Evolutionary conservation across 2,797 vertebrate species (phyloP), one percentile per base, ranked within the genome.

Genomic region (Schizothorax lantsangensis): DNA sequence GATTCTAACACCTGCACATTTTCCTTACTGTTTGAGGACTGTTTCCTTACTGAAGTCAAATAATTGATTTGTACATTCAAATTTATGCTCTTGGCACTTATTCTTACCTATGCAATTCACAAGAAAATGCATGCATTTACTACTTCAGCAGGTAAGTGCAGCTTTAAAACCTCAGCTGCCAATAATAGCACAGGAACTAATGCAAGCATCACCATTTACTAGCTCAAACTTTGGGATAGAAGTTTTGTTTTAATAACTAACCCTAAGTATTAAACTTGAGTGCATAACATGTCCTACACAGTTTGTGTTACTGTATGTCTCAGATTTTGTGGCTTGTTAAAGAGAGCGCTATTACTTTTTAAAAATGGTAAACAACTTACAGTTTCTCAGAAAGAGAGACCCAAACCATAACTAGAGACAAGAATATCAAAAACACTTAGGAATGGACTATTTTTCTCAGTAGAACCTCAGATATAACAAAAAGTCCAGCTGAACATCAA

Each of bases 401-500:
- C 38, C 52, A 79, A 59, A 79, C 12, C 33, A n/a, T 78, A 78
- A 15, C 33, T 38, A 59, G 19, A 38, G 33, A 78, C 49, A 38
- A 15, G 6, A 79, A 38, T 57, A 78, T 78, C 49, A n/a, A 23
- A 38, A 36, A n/a, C 30, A 38, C 49, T 78, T 57, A 57, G 30
- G 21, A 52, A 7, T 52, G 47, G 26, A 36, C 15, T 75, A 36
- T 5, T 23, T 38, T 78, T 57, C 33, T 78, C 2, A 40, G 33
- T 15, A 78, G 2, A 57, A n/a, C 11, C 7, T 77, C 49, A 14
- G 21, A 78, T 30, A 8, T 9, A 17, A 14, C 6, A 45, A n/a
- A 72, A 47, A 75, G 33, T 14, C 6, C 3, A 79, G 19, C 43
- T 49, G 17, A 64, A 80, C 79, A 81, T 84, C 83, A 79, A 79